phyloP scores from a whole-genome alignment of 1,140 invertebrate genomes.

The Trachymyrmex cornetzi region DNA sequence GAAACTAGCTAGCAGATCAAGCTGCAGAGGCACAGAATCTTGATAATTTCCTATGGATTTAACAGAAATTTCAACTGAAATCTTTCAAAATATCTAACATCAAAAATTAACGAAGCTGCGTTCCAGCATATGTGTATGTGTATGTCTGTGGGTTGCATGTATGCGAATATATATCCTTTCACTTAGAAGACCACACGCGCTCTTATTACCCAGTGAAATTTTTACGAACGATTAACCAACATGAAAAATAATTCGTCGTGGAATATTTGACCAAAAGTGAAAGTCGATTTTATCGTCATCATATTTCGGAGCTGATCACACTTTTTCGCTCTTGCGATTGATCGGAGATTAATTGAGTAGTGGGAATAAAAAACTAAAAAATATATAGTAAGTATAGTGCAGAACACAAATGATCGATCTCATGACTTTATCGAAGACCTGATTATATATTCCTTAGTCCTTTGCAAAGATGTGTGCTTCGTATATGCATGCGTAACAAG shows the following conservation, averaged over 20 bases:
- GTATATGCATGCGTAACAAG: slow-evolving; percentile 43
- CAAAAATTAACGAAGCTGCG: not conserved
- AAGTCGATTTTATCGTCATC: slow-evolving; percentile 9
- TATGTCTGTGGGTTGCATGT: not conserved
- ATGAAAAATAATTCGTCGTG: slow-evolving; percentile 21
- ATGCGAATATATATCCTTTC: slow-evolving; percentile 5
- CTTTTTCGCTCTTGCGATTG: not conserved
- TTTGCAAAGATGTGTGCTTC: not conserved
- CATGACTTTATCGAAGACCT: not conserved
- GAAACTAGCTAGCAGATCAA: slow-evolving; percentile 2
- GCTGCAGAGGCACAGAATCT: not conserved
- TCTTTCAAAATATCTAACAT: not conserved
- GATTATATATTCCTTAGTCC: slow-evolving; percentile 18
- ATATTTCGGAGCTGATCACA: not conserved
- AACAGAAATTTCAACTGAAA: not conserved
- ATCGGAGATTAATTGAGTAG: not conserved
- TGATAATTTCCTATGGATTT: not conserved
- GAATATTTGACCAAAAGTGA: slow-evolving; percentile 29
- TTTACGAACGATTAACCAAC: slow-evolving; percentile 28
- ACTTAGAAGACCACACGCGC: slow-evolving; percentile 18
- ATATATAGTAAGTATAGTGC: not conserved
- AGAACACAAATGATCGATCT: not conserved
- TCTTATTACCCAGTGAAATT: slow-evolving; percentile 3
- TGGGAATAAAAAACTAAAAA: not conserved
- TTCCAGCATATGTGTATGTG: not conserved